Base-by-base conservation (phyloP, 92 coral and sea anemone species). In the Zoanthus sansibaricus region DNA sequence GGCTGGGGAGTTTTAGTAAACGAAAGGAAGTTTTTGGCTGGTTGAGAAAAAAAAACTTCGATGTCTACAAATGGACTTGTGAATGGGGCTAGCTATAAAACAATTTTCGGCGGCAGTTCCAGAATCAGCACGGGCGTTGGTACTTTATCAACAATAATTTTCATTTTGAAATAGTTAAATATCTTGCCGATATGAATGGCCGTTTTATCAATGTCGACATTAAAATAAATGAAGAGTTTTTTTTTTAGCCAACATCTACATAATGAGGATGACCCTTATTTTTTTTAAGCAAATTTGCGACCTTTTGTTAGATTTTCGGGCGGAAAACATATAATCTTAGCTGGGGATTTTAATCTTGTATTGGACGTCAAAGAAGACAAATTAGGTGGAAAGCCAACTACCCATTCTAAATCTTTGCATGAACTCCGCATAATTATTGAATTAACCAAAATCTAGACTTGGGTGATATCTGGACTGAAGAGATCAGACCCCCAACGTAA, bases 1-100 rank as follows among this genome's bases (percentile, higher is more conserved):
- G 72, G 72, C 72, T 21, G 72, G 72, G 42, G 72, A 4, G 7
- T 59, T 59, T 56, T 59, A 59, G n/a, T 6, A 68, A 68, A 68
- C 72, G 69, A 62, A 62, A 62, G 69, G 69, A 11, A 62, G 69
- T 11, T 62, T 62, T 62, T 11, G 15, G 69, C 32, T 68, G 72
- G 72, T 68, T 68, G 72, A 68, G 72, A 67, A 62, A 56, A 2
- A 59, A 59, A 59, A 15, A 13, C 66, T 59, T 59, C 7, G 21
- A 68, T 68, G 72, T 68, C 72, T 68, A 68, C 66, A 3, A 16
- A 2, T 59, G 66, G 1, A 1, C 66, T 59, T 13, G 66, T 15
- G 5, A 15, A 59, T 9, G 1, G 12, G 12, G 10, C 16, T 15
- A 2, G 66, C 20, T 59, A 59, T 59, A 59, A 58, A 58, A 12